A percentile compares a stretch with the other conserved stretches of the same genome.
Evolutionary conservation across 2,797 vertebrate species (phyloP).

Genomic region (Eptatretus atami): DNA sequence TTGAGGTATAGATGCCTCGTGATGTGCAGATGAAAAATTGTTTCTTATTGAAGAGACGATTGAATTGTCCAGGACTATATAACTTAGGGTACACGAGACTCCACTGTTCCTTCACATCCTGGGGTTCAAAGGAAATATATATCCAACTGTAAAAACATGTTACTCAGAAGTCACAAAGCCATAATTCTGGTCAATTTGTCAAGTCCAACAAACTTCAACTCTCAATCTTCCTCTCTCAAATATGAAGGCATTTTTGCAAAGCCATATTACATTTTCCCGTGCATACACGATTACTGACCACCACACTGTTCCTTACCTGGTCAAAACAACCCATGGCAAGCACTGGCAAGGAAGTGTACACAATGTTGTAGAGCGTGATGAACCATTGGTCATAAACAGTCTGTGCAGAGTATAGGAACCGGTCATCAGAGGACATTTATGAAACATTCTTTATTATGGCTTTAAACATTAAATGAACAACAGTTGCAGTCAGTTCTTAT

Average conservation of each 20-base stretch:
- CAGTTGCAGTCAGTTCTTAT: too few relatives aligned
- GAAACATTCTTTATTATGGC: neutral
- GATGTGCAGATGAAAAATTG: slow-evolving; percentile 32
- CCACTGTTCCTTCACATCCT: slow-evolving; percentile 72
- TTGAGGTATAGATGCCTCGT: slow-evolving; percentile 58
- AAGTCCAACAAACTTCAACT: neutral
- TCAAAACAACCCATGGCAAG: slow-evolving; percentile 64
- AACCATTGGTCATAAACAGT: slow-evolving; percentile 75
- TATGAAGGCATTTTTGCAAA: neutral
- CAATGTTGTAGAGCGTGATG: slow-evolving; percentile 54
- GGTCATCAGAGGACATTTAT: neutral
- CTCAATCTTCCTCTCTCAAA: neutral
- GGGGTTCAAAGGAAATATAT: slow-evolving; percentile 1
- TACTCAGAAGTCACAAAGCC: neutral
- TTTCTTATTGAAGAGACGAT: slow-evolving; percentile 46
- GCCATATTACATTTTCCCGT: neutral
- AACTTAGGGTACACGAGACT: slow-evolving; percentile 50
- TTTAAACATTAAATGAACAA: too few relatives aligned
- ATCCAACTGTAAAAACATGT: too few relatives aligned
- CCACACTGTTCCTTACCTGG: slow-evolving; percentile 23
- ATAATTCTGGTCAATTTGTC: neutral
- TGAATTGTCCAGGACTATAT: slow-evolving; percentile 45
- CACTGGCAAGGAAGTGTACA: slow-evolving; percentile 61
- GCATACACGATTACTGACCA: slow-evolving; percentile 2
- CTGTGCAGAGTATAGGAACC: slow-evolving; percentile 14